phyloP scores from a whole-genome alignment of 2,797 vertebrate species.

The Falco peregrinus region DNA sequence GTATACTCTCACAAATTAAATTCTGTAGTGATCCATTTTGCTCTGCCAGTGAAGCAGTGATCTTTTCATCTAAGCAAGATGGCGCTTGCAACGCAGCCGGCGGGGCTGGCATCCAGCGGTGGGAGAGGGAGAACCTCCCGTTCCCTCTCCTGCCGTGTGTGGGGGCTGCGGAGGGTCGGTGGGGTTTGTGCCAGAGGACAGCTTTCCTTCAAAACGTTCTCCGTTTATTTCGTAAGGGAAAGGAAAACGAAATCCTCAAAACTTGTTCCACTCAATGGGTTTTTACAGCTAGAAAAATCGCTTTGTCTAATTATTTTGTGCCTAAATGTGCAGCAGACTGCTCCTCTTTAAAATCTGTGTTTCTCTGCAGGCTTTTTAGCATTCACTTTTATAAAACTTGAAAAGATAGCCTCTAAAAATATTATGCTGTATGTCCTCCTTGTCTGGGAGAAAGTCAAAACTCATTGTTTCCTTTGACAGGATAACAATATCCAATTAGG shows the following conservation, averaged over 20 bases:
- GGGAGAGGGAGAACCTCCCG: background rate
- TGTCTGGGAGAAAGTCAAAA: background rate
- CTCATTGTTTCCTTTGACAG: background rate
- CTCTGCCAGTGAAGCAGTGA: slow-evolving; percentile 77
- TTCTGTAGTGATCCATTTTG: slow-evolving; percentile 78
- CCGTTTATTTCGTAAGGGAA: background rate
- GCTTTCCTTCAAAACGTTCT: background rate
- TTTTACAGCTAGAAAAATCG: background rate
- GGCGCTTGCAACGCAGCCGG: background rate
- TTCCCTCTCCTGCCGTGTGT: background rate
- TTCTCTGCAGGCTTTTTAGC: background rate
- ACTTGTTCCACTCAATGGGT: background rate
- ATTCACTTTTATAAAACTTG: background rate
- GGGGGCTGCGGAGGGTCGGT: background rate
- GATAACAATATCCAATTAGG: background rate
- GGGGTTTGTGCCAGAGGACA: background rate
- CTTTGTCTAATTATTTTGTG: background rate
- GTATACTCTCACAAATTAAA: slow-evolving; percentile 79
- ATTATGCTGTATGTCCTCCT: accelerated
- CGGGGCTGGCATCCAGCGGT: slow-evolving; percentile 6
- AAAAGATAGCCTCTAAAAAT: background rate
- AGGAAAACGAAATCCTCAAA: background rate
- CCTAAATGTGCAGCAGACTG: background rate
- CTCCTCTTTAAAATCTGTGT: background rate
- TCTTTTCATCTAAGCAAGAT: slow-evolving; percentile 64